Evolutionary conservation across 2,113 vertebrate species (phyloP).

Genomic region (Eulemur rufifrons): DNA sequence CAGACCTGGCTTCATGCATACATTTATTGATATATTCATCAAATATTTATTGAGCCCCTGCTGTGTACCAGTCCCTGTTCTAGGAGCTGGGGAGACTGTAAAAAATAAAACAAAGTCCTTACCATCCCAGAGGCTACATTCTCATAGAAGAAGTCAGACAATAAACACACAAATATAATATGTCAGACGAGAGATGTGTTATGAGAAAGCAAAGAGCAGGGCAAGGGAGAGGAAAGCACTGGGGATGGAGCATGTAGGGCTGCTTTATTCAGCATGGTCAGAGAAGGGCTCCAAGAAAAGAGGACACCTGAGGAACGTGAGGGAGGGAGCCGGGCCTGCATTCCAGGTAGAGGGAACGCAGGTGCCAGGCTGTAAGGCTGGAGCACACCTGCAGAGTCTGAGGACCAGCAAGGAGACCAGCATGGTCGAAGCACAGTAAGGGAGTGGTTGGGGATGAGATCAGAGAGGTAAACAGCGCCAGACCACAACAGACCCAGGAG

Average conservation of each 20-base stretch:
- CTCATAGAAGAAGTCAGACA: not conserved
- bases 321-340: no score
- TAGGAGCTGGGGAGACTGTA: not conserved
- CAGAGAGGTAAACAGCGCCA: not conserved
- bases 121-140: not conserved
- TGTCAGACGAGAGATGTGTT: not conserved
- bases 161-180: not conserved
- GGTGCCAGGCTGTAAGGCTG: not conserved
- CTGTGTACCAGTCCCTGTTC: not conserved
- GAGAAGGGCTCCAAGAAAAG: not conserved
- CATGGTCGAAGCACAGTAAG: not conserved
- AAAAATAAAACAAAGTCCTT: not conserved
- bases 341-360: not conserved
- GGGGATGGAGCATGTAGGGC: no score
- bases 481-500: not conserved
- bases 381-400: not conserved
- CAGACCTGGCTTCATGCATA: not conserved
- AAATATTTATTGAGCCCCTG: not conserved
- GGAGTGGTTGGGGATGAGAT: not conserved
- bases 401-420: not conserved
- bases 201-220: not conserved
- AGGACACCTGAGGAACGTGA: not conserved
- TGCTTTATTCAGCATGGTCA: not conserved
- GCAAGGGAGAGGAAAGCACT: not conserved
- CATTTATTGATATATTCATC: not conserved